Conservation (phyloP, 2,888 invertebrate species). For the Troides oblongomaculatus region DNA sequence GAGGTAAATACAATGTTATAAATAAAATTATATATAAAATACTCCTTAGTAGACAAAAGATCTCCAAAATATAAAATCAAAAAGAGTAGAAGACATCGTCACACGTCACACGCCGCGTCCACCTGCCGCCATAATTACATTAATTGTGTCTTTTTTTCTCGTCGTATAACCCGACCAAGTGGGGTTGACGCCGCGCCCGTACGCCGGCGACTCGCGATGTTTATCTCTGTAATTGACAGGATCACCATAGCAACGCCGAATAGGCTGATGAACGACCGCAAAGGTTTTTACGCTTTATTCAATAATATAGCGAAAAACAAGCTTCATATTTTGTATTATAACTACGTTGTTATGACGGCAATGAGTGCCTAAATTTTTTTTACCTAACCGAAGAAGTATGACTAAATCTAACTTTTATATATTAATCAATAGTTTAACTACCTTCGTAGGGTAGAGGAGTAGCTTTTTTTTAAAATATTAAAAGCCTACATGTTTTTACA, state of each 20-base stretch:
- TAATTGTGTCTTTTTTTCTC: constrained; percentile 53
- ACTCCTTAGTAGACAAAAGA: background rate
- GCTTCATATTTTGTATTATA: background rate
- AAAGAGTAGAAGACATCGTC: constrained; percentile 22
- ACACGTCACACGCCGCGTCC: constrained; percentile 38
- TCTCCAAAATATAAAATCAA: constrained; percentile 16
- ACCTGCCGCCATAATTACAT: constrained; percentile 53
- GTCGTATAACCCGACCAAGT: constrained; percentile 45
- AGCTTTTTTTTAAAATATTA: no score
- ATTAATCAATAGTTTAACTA: no score
- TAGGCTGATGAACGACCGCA: constrained; percentile 21
- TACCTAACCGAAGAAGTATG: no score
- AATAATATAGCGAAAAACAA: constrained; percentile 15
- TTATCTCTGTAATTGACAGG: constrained; percentile 52
- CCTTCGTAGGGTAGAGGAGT: no score
- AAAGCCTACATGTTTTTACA: no score
- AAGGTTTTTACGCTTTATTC: constrained; percentile 27
- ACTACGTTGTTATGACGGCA: background rate
- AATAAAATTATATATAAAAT: background rate
- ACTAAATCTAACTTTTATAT: no score
- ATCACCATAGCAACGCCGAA: constrained; percentile 16
- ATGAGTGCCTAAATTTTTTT: background rate
- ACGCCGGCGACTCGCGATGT: constrained; percentile 42
- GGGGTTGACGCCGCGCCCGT: constrained; percentile 46
- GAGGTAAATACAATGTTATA: no score